A percentile compares a stretch with the other conserved stretches of the same genome.
Evolutionary conservation across 37 sponge, comb jelly and placozoan species (phyloP).

Genomic region (Aplysina aerophoba): DNA sequence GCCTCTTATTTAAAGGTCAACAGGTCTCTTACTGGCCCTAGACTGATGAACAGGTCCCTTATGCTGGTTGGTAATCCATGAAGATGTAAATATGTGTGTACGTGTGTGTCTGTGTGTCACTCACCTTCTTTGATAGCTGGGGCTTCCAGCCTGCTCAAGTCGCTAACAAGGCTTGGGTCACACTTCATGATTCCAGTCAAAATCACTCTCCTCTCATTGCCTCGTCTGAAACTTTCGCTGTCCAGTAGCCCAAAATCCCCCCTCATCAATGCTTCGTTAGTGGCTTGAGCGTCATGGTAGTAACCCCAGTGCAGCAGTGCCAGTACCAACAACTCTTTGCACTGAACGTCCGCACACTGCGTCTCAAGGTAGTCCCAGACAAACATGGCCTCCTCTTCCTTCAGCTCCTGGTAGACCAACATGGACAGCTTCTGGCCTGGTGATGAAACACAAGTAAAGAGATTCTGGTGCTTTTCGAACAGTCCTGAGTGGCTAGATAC

Average conservation of each 20-base stretch:
- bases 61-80: too few species aligned
- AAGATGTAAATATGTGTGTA: too few species aligned
- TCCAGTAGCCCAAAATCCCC: background rate
- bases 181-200: background rate
- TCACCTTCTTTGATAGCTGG: slow-evolving; percentile 13
- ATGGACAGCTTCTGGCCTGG: slow-evolving; percentile 16
- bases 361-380: slow-evolving; percentile 7
- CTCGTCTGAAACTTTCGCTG: background rate
- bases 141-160: background rate
- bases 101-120: background rate
- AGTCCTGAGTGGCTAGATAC: too few species aligned
- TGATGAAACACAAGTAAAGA: too few species aligned
- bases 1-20: too few species aligned
- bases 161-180: background rate
- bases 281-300: background rate
- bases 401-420: slow-evolving; percentile 5
- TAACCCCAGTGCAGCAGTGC: slow-evolving; percentile 9
- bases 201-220: background rate
- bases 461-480: too few species aligned
- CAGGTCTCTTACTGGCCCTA: too few species aligned
- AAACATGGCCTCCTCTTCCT: background rate
- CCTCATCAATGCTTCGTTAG: slow-evolving; percentile 1
- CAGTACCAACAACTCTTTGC: slow-evolving; percentile 9
- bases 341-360: background rate
- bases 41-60: too few species aligned